Percentiles rank a stretch among this genome's conserved stretches.
phyloP scores from a whole-genome alignment of 2,113 vertebrate genomes.

The Oncorhynchus tshawytscha region DNA sequence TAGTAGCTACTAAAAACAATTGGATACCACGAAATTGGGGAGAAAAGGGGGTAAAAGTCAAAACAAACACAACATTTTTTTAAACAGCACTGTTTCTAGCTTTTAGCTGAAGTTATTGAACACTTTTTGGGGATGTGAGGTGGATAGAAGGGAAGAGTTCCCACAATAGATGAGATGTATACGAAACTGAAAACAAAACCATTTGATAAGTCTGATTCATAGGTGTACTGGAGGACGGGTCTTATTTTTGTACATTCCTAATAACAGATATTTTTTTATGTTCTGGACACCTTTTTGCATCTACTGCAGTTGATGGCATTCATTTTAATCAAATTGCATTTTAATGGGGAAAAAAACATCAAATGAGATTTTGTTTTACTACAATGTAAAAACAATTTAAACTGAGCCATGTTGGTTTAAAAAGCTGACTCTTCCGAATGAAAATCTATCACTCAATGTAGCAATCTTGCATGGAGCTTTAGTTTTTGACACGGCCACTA shows the following conservation, averaged over 20 bases:
- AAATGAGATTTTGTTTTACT: conserved; percentile 54
- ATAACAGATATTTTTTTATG: conserved; percentile 33
- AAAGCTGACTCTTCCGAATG: conserved; percentile 53
- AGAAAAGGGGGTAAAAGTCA: no score
- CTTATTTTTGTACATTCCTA: conserved; percentile 77
- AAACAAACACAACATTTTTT: no score
- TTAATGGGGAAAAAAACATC: neutral
- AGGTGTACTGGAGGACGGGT: conserved; percentile 44
- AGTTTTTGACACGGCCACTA: conserved; percentile 48
- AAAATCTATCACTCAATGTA: conserved; percentile 59
- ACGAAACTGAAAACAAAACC: conserved; percentile 24
- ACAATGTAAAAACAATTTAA: conserved; percentile 35
- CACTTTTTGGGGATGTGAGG: conserved; percentile 15
- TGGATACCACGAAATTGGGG: no score
- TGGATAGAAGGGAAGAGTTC: conserved; percentile 20
- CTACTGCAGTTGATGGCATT: conserved; percentile 52
- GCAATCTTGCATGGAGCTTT: conserved; percentile 66
- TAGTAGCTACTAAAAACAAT: no score
- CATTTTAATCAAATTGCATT: conserved; percentile 48
- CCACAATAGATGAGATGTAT: conserved; percentile 25
- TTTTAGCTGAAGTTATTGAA: conserved; percentile 52
- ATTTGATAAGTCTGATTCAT: conserved; percentile 41
- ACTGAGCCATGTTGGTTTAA: conserved; percentile 77
- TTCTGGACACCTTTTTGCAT: conserved; percentile 36
- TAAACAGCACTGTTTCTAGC: conserved; percentile 53